Evolutionary conservation across 2,797 vertebrate species (phyloP).

Genomic region (Phylloscopus collybita): DNA sequence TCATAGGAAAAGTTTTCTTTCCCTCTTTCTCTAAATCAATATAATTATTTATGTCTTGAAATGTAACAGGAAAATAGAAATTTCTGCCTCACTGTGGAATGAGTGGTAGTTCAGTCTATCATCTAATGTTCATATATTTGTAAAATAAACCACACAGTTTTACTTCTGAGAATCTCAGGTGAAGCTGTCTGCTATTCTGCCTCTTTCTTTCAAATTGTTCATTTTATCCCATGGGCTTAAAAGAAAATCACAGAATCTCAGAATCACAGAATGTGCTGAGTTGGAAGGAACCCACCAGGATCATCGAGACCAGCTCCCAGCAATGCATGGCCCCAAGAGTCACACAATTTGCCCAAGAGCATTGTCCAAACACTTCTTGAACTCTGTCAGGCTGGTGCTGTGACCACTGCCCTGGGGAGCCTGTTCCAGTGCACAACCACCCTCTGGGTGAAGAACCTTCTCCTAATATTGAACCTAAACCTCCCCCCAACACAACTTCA

Average conservation of each 20-base stretch:
- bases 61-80: background rate
- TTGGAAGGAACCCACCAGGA: background rate
- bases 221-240: background rate
- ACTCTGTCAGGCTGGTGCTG: background rate
- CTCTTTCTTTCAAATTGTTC: background rate
- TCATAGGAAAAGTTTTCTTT: background rate
- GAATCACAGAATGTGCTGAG: background rate
- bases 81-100: background rate
- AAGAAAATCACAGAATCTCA: background rate
- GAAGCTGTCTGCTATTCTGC: background rate
- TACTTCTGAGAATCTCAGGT: background rate
- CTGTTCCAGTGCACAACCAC: background rate
- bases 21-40: background rate
- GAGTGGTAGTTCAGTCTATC: background rate
- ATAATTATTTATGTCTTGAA: background rate
- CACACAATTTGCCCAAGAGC: fast-evolving
- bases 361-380: fast-evolving
- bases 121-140: background rate
- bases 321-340: background rate
- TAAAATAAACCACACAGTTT: background rate
- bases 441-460: background rate
- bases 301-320: fast-evolving
- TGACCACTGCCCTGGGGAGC: background rate
- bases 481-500: background rate
- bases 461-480: background rate